Base-by-base conservation (phyloP, 1,140 invertebrate species). In the Globodera rostochiensis region DNA sequence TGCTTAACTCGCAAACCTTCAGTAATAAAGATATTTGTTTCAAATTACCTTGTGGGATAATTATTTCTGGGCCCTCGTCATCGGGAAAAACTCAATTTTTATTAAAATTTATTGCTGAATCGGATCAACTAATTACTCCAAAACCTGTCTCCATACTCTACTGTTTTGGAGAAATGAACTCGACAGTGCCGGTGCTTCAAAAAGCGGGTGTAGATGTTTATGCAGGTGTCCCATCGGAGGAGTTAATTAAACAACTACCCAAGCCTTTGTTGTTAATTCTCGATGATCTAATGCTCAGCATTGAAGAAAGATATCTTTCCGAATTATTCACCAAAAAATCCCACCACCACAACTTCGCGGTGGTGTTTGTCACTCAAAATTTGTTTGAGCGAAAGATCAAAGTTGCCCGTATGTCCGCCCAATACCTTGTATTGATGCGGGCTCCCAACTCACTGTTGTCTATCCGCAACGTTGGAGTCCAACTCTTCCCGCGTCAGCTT, bases 321-420 rank as follows among this genome's bases (percentile, higher is more conserved):
- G 75, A 77, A 8, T 53, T 77, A 19, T 77, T 67, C 69, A 78
- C 76, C 15, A 78, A 78, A 73, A 78, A 78, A n/a, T 36, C 60
- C 21, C 76, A 78, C 74, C 76, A 78, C 46, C 66, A 73, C 4
- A 11, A 75, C 5, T 67, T 78, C 74, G 69, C 11, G 21, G 57
- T 78, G 3, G 57, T 78, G 4, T 78, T 78, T 49, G 11, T 78
- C 9, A 78, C 76, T 45, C 76, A 78, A 78, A 78, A 78, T 78
- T 15, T 78, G 3, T 78, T 78, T 78, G 60, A 66, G 57, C 64
- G 46, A 73, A 66, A 78, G 46, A 67, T 75, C 64, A 78, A 78
- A 78, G 76, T 78, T 4, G 76, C 76, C 11, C 47, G 76, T 45
- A 21, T 67, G n/a, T 67, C 64, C 46, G 66, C 76, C 9, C 76